Evolutionary conservation across 1,140 invertebrate genomes (phyloP).

Genomic region (Luehdorfia chinensis): DNA sequence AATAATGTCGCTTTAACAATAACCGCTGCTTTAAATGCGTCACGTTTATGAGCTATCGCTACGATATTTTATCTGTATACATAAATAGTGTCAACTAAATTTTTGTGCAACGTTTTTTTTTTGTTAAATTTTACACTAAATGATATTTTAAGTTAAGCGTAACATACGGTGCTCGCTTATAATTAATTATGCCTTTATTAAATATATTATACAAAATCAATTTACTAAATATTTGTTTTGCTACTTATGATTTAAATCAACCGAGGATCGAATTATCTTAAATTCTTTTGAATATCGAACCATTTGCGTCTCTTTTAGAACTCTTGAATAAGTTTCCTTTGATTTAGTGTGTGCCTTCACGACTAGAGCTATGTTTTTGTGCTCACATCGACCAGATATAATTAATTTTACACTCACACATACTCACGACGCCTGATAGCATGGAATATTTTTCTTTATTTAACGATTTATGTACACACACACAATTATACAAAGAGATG

Average conservation of each 20-base stretch:
- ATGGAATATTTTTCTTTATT: no score
- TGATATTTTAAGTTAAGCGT: slow-evolving; percentile 39
- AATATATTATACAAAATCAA: slow-evolving; percentile 60
- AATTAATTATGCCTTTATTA: background rate
- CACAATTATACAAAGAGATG: no score
- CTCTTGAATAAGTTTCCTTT: slow-evolving; percentile 2
- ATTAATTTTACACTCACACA: background rate
- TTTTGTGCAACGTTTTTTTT: slow-evolving; percentile 38
- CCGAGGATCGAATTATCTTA: background rate
- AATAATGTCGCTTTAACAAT: no score
- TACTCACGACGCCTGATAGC: no score
- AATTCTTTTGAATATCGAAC: background rate
- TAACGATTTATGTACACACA: no score
- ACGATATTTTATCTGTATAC: slow-evolving; percentile 31
- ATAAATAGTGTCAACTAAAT: slow-evolving; percentile 36
- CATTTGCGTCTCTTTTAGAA: no score
- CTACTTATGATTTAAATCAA: no score
- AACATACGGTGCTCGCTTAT: slow-evolving; percentile 24
- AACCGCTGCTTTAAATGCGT: no score
- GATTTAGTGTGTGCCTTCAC: slow-evolving; percentile 11
- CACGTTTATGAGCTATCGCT: slow-evolving; percentile 27
- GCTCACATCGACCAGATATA: slow-evolving; percentile 14
- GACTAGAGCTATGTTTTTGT: slow-evolving; percentile 21
- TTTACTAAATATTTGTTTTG: slow-evolving; percentile 20
- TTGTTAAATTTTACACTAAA: slow-evolving; percentile 28